Base-by-base conservation (phyloP, 2,113 vertebrate genomes). In the Malurus alboscapulatus region DNA sequence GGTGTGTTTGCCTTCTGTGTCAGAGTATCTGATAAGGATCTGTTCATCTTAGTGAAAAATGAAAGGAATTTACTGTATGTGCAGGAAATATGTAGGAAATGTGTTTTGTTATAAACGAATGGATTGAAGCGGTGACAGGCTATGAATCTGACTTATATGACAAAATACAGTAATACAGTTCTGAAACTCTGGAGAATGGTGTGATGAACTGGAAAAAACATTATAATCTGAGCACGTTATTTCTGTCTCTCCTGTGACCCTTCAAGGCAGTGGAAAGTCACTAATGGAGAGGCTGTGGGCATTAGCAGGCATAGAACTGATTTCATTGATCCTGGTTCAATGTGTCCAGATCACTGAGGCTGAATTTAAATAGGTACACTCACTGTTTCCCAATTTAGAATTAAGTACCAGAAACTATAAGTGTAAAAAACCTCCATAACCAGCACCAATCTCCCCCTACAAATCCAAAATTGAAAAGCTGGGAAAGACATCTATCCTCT, bases 121-220 rank as follows among this genome's bases (percentile, higher is more conserved):
- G 7, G 51, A 62, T 44, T 40, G 74, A 83, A 82, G 77, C 71
- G 51, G 48, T 85, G 95, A 85, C 75, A 89, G 81, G 38, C 32
- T 73, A 9, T 54, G 80, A 77, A n/a, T 80, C 67, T 91, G 81
- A 79, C 71, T 89, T 90, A 4, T 3, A 36, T 73, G 89, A 91
- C 84, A 80, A 68, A 91, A 85, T 83, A 55, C 34, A 84, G 54
- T 55, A 66, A 42, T 3, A 55, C 17, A 44, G 54, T 62, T 55
- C 62, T 82, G 77, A 69, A 79, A 92, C 77, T 40, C 65, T 76
- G 75, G 47, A 87, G 67, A 40, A 71, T 53, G 40, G 38, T 67
- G 72, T 71, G 82, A 92, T 95, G 84, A 91, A 84, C 94, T 96
- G 91, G 84, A 91, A 93, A 93, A 91, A 90, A 42, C 80, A 84